Conservation (phyloP, 2,888 invertebrate species). For the Villa cingulata region DNA sequence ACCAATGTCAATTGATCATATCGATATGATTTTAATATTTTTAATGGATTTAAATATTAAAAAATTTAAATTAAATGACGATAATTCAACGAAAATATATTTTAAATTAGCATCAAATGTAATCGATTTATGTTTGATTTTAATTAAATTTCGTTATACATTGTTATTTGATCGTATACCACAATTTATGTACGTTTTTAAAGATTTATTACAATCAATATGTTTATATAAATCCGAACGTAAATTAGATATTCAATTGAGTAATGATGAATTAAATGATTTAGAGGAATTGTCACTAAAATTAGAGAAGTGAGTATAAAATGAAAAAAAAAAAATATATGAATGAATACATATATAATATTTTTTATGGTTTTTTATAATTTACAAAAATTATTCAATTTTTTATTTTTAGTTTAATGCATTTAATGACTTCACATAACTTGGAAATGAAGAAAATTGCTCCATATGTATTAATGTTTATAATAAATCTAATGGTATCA, state of each 20-base stretch:
- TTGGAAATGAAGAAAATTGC: conserved; percentile 30
- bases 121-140: conserved; percentile 20
- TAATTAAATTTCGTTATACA: conserved; percentile 24
- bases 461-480: conserved; percentile 28
- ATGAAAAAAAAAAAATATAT: neutral
- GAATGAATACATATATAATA: neutral
- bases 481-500: conserved; percentile 29
- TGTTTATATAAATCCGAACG: conserved; percentile 31
- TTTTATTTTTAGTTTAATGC: conserved; percentile 20
- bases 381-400: neutral
- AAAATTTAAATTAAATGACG: conserved; percentile 21
- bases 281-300: conserved; percentile 27
- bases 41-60: conserved; percentile 29
- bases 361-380: neutral
- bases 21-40: conserved; percentile 28
- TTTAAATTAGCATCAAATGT: conserved; percentile 20
- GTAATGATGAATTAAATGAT: conserved; percentile 24
- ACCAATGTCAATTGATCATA: conserved; percentile 25
- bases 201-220: conserved; percentile 29
- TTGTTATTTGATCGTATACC: conserved; percentile 29
- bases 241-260: conserved; percentile 23
- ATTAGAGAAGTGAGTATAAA: conserved; percentile 19
- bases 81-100: conserved; percentile 12
- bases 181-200: conserved; percentile 27
- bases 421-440: conserved; percentile 22